A percentile compares a stretch with the other conserved stretches of the same genome.
Evolutionary conservation across 2,888 invertebrate species (phyloP).

Genomic region (Argynnis bischoffii): DNA sequence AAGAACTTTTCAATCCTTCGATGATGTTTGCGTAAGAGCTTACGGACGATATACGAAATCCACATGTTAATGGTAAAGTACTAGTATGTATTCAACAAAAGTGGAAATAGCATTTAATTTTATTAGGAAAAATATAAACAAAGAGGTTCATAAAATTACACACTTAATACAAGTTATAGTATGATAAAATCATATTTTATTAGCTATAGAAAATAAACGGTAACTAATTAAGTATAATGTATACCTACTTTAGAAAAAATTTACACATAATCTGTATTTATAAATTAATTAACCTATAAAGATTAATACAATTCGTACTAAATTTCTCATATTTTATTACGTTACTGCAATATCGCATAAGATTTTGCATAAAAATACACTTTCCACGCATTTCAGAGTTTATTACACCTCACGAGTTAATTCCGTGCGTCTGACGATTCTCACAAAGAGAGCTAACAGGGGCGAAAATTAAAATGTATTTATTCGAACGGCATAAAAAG

Average conservation of each 20-base stretch:
- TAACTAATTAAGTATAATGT: no score
- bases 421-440: conserved; percentile 64
- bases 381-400: conserved; percentile 47
- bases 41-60: conserved; percentile 46
- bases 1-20: conserved; percentile 69
- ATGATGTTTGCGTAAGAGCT: conserved; percentile 70
- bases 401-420: conserved; percentile 71
- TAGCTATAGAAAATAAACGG: no score
- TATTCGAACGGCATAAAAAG: conserved; percentile 80
- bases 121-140: no score
- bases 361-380: conserved; percentile 41
- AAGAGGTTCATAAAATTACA: no score
- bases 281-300: no score
- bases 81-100: not conserved
- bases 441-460: conserved; percentile 66
- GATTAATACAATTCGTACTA: not conserved
- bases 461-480: conserved; percentile 81
- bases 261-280: no score
- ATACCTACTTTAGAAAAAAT: no score
- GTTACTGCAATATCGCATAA: not conserved
- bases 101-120: no score
- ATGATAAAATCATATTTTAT: no score
- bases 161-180: no score
- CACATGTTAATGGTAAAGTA: conserved; percentile 11
- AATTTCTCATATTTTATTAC: not conserved